Base-by-base conservation (phyloP, 2,797 vertebrate species). In the Florisuga fusca region DNA sequence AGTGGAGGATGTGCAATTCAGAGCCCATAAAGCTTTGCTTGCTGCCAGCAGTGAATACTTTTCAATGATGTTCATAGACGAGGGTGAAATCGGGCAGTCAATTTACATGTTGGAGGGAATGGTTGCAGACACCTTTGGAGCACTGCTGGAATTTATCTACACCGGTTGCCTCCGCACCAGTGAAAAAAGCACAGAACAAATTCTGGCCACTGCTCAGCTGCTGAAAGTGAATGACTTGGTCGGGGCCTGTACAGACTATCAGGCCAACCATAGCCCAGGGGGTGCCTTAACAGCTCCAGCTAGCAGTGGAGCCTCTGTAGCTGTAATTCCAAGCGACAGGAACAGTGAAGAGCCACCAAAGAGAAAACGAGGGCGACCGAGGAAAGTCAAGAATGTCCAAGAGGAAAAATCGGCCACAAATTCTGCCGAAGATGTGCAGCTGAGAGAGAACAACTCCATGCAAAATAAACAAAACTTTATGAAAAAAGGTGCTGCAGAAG, bases 11-110 rank as follows among this genome's bases (percentile, higher is more conserved):
- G 98, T 98, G 75, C 98, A 98, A 11, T 99, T 99, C 97, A 98
- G 98, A 96, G 99, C 99, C 5, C 99, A 99, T 95, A 99, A 99
- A 95, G 99, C 99, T 73, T 96, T 99, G 87, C 98, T 99, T 59
- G 99, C 99, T 34, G 99, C 99, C 13, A 99, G 99, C 97, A 99
- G 99, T 17, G 98, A 99, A 33, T 99, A 99, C 96, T 99, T 99
- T 94, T 99, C 99, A 8, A 94, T 98, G 95, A 98, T 99, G 98
- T 99, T 99, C 96, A 98, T 98, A 2, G 98, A 98, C 16, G 98
- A 98, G 34, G 98, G 97, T 7, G 98, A 98, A 78, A 96, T 97
- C 8, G 97, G 97, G 57, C 98, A 98, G 86, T 98, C 99, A 2
- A 80, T 98, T 54, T 99, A 98, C 89, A 95, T 97, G 97, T 94